Base-by-base conservation (phyloP, 2,113 vertebrate genomes). In the Okapia johnstoni region DNA sequence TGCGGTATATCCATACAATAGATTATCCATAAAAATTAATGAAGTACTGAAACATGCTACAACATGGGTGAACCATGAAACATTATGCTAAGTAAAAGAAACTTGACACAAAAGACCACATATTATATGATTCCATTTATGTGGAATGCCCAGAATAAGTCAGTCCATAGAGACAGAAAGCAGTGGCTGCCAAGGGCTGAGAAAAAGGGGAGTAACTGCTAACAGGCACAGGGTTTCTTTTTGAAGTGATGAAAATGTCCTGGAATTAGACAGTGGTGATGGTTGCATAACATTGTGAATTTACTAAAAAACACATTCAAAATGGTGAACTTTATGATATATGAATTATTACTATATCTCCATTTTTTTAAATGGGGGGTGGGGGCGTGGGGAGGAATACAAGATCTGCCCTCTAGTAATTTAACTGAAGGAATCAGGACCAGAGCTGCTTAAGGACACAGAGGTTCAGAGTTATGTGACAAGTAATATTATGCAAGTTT, bases 241-340 rank as follows among this genome's bases (percentile, higher is more conserved):
- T 6, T 88, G 80, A 95, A 57, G 40, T 85, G 85, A 97, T 76
- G 48, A 93, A 96, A 98, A 96, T 58, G 14, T 93, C 93, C 66
- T 96, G 85, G 43, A 93, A 93, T 94, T 85, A 85, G 73, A 97
- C 5, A 95, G 85, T 85, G 52, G 55, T 90, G 21, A 89, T 46
- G 46, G 33, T 14, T 61, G n/a, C 7, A 28, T 28, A 94, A 79
- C 46, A 96, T 0, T 87, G 33, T 73, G 33, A 91, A 94, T 63
- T 93, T 61, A 92, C 23, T 76, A 55, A 88, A 97, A 97, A 63
- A 7, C 40, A 79, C 33, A 89, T 66, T 93, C 66, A 80, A 96
- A 87, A 85, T 76, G 10, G 26, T 46, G 21, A 93, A 46, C 83
- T 88, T 55, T 77, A 77, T 55, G 26, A 46, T 46, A 48, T 54